Conservation (phyloP, 2,888 invertebrate genomes). For the Timema podura region DNA sequence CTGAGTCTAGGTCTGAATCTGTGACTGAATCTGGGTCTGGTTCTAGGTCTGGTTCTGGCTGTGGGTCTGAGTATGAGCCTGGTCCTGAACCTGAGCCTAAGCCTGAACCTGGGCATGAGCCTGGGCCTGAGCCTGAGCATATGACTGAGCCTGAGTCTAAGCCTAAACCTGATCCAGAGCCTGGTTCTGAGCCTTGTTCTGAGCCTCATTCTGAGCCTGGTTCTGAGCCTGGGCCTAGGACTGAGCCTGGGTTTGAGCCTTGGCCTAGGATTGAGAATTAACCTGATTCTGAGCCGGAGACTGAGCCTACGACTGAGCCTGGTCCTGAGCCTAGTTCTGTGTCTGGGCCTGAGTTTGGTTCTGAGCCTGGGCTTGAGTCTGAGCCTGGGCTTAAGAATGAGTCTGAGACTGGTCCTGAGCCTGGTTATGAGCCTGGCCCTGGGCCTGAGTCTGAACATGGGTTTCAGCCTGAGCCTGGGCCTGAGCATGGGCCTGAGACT, state of each 20-base stretch:
- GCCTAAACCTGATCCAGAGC: background rate
- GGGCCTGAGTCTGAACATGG: slow-evolving; percentile 10
- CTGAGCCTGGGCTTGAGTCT: background rate
- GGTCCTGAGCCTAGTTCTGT: background rate
- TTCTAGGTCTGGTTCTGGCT: background rate
- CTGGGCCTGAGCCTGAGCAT: too few species aligned
- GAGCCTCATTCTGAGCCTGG: too few species aligned
- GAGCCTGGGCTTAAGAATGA: slow-evolving; percentile 1
- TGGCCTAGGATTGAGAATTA: background rate
- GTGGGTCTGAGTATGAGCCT: background rate
- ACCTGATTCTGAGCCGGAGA: background rate
- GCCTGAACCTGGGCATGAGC: slow-evolving; percentile 12
- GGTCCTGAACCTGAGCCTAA: too few species aligned
- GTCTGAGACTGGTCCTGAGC: slow-evolving; percentile 13
- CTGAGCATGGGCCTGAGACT: slow-evolving; percentile 17
- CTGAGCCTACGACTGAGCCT: slow-evolving; percentile 1
- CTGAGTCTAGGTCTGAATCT: too few species aligned
- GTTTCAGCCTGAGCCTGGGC: slow-evolving; percentile 15
- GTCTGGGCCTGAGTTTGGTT: too few species aligned
- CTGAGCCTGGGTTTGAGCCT: slow-evolving; percentile 1
- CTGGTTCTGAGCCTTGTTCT: too few species aligned
- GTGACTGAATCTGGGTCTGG: background rate
- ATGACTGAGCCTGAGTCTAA: slow-evolving; percentile 1
- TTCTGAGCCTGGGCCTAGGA: background rate
- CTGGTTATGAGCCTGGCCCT: too few species aligned